Evolutionary conservation across 2,888 invertebrate genomes (phyloP).

Genomic region (Lordiphosa andalusiaca): DNA sequence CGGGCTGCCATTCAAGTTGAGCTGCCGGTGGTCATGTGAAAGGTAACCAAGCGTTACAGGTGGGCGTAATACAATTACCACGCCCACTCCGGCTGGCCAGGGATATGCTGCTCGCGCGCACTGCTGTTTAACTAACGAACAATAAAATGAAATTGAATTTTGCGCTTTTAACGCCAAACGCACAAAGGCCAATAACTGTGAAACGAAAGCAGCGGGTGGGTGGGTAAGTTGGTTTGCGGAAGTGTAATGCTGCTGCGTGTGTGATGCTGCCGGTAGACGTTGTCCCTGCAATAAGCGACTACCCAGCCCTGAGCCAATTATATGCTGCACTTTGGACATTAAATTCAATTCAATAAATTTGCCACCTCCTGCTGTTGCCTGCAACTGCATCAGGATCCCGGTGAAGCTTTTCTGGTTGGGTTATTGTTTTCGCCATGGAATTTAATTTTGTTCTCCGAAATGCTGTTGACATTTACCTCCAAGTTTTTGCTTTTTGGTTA

Average conservation of each 20-base stretch:
- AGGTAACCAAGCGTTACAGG: slow-evolving; percentile 55
- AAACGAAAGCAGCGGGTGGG: not conserved
- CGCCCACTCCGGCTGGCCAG: slow-evolving; percentile 32
- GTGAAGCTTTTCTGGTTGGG: slow-evolving; percentile 33
- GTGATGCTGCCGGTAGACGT: slow-evolving; percentile 41
- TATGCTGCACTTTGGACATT: slow-evolving; percentile 70
- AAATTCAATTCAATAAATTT: slow-evolving; percentile 72
- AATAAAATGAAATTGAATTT: slow-evolving; percentile 73
- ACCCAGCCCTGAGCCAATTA: slow-evolving; percentile 64
- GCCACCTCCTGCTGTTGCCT: slow-evolving; percentile 17
- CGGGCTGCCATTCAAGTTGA: slow-evolving; percentile 5
- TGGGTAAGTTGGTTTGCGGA: not conserved
- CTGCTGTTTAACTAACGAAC: slow-evolving; percentile 67
- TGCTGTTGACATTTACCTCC: slow-evolving; percentile 12
- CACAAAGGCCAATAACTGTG: slow-evolving; percentile 47
- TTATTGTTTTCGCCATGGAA: slow-evolving; percentile 69
- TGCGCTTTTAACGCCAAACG: slow-evolving; percentile 68
- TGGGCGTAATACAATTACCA: slow-evolving; percentile 65
- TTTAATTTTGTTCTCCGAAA: slow-evolving; percentile 61
- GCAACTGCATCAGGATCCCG: slow-evolving; percentile 13
- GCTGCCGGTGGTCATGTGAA: slow-evolving; percentile 19
- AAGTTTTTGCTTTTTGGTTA: slow-evolving; percentile 1
- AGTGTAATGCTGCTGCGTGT: slow-evolving; percentile 30
- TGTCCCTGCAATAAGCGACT: slow-evolving; percentile 7
- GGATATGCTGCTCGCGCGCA: slow-evolving; percentile 3